Percentiles rank a stretch among this genome's conserved stretches.
These are phyloP conservation scores for Julus scandinavius DNA, from an alignment of 2,888 invertebrate species.

Conservation along the genomic window DNA sequence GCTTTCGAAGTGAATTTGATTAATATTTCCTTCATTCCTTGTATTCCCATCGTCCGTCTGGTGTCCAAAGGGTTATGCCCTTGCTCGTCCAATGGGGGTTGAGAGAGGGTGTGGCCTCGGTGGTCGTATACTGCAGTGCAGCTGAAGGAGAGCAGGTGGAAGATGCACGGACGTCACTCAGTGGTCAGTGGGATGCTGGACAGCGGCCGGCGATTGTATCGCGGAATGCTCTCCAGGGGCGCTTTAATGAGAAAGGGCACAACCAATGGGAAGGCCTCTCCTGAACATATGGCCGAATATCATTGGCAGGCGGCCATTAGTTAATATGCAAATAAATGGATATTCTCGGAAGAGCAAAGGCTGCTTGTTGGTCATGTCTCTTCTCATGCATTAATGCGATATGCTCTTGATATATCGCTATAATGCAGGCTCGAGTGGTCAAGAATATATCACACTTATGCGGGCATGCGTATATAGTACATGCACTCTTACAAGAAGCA, in stretches of 20 bases:
- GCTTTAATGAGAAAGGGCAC: slow-evolving; percentile 26
- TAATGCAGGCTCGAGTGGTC: slow-evolving; percentile 32
- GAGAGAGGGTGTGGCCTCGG: background rate
- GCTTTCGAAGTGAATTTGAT: background rate
- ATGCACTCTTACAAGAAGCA: background rate
- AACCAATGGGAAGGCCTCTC: background rate
- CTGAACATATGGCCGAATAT: background rate
- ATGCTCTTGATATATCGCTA: slow-evolving; percentile 19
- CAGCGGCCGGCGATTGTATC: slow-evolving; percentile 20
- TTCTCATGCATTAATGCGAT: slow-evolving; percentile 43
- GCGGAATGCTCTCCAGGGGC: background rate
- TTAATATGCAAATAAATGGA: slow-evolving; percentile 45
- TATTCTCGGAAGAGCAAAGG: slow-evolving; percentile 22
- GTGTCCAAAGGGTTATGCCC: background rate
- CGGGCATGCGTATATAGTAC: background rate
- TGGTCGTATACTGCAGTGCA: background rate
- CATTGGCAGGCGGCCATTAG: slow-evolving; percentile 31
- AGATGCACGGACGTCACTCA: slow-evolving; percentile 22
- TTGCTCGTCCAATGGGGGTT: background rate
- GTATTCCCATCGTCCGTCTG: slow-evolving; percentile 13
- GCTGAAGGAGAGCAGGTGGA: background rate
- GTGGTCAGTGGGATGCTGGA: slow-evolving; percentile 30
- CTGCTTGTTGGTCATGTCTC: slow-evolving; percentile 6
- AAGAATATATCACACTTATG: slow-evolving; percentile 31
- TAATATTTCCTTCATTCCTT: background rate